Evolutionary conservation across 2,113 vertebrate genomes (phyloP).

Genomic region (Ibidorhyncha struthersii): DNA sequence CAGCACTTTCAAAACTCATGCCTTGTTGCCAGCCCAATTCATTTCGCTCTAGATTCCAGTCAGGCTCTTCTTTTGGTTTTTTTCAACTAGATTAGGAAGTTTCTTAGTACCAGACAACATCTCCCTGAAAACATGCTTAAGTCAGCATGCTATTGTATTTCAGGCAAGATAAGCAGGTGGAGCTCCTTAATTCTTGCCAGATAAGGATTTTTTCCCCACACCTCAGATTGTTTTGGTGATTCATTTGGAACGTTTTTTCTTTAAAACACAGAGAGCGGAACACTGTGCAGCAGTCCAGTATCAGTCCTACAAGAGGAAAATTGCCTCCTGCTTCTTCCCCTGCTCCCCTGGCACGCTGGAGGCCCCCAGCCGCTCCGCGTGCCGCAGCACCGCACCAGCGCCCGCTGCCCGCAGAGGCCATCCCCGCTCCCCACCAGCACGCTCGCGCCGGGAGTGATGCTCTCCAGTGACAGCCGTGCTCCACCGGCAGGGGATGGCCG

Average conservation of each 20-base stretch:
- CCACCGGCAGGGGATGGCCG: not conserved
- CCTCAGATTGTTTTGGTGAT: not conserved
- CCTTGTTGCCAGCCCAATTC: not conserved
- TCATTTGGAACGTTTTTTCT: not conserved
- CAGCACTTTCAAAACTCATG: not conserved
- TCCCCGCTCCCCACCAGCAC: not conserved
- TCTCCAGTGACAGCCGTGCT: not conserved
- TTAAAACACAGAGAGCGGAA: not conserved
- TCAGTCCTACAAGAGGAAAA: not conserved
- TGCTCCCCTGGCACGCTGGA: not conserved
- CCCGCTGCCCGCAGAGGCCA: fast-evolving
- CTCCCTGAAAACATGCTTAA: not conserved
- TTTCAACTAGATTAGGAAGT: not conserved
- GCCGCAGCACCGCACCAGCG: fast-evolving
- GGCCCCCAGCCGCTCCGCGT: fast-evolving
- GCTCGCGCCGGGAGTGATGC: no score
- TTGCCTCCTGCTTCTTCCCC: not conserved
- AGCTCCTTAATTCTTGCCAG: not conserved
- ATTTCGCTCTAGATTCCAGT: not conserved
- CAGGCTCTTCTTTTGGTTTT: not conserved
- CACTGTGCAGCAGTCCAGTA: not conserved
- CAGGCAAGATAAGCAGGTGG: not conserved
- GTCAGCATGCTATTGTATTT: not conserved
- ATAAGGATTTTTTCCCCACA: not conserved
- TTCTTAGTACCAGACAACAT: not conserved